A percentile compares a stretch with the other conserved stretches of the same genome.
Evolutionary conservation across 2,888 invertebrate species (phyloP).

Genomic region (Brenthis hecate): DNA sequence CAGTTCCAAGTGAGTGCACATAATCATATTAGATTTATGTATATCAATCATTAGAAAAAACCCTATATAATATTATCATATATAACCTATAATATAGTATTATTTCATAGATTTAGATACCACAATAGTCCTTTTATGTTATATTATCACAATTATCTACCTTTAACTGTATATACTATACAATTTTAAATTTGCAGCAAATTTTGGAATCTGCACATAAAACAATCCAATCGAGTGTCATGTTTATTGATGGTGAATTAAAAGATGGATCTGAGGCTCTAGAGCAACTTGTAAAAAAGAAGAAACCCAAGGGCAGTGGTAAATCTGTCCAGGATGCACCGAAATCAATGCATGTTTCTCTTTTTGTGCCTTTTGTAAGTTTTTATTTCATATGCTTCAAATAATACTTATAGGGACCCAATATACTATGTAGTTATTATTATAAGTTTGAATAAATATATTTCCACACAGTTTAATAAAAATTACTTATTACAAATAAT

Average conservation of each 20-base stretch:
- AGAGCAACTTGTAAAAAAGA: slow-evolving; percentile 84
- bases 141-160: background rate
- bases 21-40: background rate
- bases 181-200: slow-evolving; percentile 68
- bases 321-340: slow-evolving; percentile 66
- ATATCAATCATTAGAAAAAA: too few species aligned
- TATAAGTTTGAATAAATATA: too few species aligned
- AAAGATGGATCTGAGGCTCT: slow-evolving; percentile 84
- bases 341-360: slow-evolving; percentile 84
- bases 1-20: slow-evolving; percentile 83
- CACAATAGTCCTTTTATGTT: too few species aligned
- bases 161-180: background rate
- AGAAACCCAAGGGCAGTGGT: slow-evolving; percentile 74
- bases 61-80: too few species aligned
- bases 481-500: too few species aligned
- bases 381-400: slow-evolving; percentile 12
- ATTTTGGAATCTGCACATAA: slow-evolving; percentile 83
- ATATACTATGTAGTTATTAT: too few species aligned
- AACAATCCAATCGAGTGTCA: slow-evolving; percentile 84
- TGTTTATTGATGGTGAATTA: slow-evolving; percentile 88
- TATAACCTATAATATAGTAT: too few species aligned
- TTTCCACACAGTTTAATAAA: too few species aligned
- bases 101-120: too few species aligned
- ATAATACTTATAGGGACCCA: background rate
- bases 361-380: slow-evolving; percentile 88